Base-by-base conservation (phyloP, 2,888 invertebrate species). In the Mythimna albipuncta region DNA sequence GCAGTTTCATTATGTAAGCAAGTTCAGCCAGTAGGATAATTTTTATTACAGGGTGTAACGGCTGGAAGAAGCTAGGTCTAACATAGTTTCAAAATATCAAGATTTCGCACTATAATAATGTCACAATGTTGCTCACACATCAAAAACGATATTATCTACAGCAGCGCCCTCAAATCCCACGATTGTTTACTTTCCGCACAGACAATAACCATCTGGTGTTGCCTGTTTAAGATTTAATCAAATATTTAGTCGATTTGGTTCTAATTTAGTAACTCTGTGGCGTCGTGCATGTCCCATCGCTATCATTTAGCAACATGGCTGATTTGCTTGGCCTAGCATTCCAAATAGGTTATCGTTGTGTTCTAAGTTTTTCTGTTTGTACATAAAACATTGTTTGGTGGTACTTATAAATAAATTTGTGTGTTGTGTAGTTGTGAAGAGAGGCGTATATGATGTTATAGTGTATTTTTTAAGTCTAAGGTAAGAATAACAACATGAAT, bases 371-470 rank as follows among this genome's bases (percentile, higher is more conserved):
- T 83, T 88, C 84, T 88, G 86, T 88, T 86, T 85, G 74, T 88
- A 89, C 83, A 83, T 86, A 82, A 86, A 88, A 74, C 89, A 85
- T 88, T 86, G 88, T 88, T 87, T 87, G 84, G 85, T 90, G 86
- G 83, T 85, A 85, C 77, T 77, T 85, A 80, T 72, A 83, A 77
- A 81, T 69, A 74, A 73, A 83, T 84, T 87, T 87, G 85, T 89
- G 91, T 91, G 83, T 84, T 84, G 91, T 93, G 91, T 81, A 82
- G 88, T 88, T 87, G 89, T 89, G 87, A 88, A 88, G 80, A 82
- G 88, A 89, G 74, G 80, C 83, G 87, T 89, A 87, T 90, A 96
- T 91, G 89, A 95, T 96, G 95, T 91, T 93, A 92, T 92, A 93
- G 91, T 90, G 89, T 89, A 85, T 88, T 88, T 84, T 85, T 72